These are phyloP conservation scores for Odontocolon sp. DNA, from an alignment of 2,888 invertebrate genomes.

Conservation along the genomic window DNA sequence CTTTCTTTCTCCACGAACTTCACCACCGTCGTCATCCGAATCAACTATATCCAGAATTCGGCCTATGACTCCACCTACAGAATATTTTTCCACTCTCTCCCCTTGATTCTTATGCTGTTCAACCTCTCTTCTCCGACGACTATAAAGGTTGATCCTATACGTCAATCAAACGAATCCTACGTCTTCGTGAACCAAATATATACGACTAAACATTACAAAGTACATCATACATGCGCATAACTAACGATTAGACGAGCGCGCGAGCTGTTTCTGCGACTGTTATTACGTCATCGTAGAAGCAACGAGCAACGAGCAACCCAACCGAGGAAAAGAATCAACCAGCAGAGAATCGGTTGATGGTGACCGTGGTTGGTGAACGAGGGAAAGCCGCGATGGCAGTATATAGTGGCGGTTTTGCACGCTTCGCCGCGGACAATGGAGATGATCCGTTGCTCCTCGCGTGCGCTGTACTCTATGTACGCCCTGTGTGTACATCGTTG, in stretches of 20 bases:
- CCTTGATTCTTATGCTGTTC: no score
- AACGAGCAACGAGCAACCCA: slow-evolving; percentile 44
- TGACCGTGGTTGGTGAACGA: slow-evolving; percentile 75
- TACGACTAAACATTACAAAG: not conserved
- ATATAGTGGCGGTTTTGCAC: slow-evolving; percentile 63
- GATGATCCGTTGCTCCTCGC: slow-evolving; percentile 66
- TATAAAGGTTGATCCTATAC: not conserved
- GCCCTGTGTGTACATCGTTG: slow-evolving; percentile 54
- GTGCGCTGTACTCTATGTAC: slow-evolving; percentile 51
- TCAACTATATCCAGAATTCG: no score
- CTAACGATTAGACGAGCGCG: slow-evolving; percentile 28
- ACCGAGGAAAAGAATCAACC: slow-evolving; percentile 27
- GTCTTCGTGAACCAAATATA: not conserved
- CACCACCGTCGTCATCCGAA: slow-evolving; percentile 1
- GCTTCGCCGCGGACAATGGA: slow-evolving; percentile 77
- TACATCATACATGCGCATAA: not conserved
- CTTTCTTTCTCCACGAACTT: slow-evolving; percentile 64
- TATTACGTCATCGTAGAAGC: slow-evolving; percentile 75
- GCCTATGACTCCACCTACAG: no score
- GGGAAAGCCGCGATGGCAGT: slow-evolving; percentile 73
- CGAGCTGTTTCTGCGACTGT: slow-evolving; percentile 31
- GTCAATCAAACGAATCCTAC: not conserved
- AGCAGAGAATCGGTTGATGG: slow-evolving; percentile 37
- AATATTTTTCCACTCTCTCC: no score
- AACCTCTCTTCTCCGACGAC: slow-evolving; percentile 56